A percentile compares a stretch with the other conserved stretches of the same genome.
phyloP scores from a whole-genome alignment of 2,113 vertebrate genomes.

The human (Homo sapiens) region DNA sequence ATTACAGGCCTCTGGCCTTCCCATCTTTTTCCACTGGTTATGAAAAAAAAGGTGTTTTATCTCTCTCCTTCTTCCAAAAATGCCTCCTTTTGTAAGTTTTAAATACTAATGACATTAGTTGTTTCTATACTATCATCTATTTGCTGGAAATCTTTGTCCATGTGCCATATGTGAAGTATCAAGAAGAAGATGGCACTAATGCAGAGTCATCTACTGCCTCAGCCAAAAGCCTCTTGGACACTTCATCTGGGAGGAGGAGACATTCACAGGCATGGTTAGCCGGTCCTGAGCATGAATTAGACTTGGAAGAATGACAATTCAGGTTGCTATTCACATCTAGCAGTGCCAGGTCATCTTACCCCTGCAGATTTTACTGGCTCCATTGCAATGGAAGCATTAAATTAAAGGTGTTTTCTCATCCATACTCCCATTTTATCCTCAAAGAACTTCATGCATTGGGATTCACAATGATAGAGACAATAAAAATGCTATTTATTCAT shows the following conservation, averaged over 20 bases:
- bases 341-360: not conserved
- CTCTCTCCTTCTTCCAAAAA: not conserved
- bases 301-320: not conserved
- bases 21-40: not conserved
- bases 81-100: not conserved
- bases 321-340: not conserved
- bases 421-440: not conserved
- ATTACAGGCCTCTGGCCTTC: rapidly evolving
- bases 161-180: not conserved
- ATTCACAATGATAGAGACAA: not conserved
- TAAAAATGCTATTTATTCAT: not conserved
- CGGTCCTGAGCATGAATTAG: not conserved
- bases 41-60: not conserved
- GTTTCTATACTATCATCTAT: not conserved
- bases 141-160: not conserved
- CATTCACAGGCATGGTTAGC: not conserved
- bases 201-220: not conserved
- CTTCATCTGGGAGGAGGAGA: not conserved
- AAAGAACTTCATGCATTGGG: not conserved
- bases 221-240: not conserved
- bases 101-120: not conserved
- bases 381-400: not conserved
- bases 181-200: not conserved
- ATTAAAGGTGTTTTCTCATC: not conserved
- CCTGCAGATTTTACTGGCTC: not conserved